Base-by-base conservation (phyloP, 2,113 vertebrate species). In the Eulemur rufifrons region DNA sequence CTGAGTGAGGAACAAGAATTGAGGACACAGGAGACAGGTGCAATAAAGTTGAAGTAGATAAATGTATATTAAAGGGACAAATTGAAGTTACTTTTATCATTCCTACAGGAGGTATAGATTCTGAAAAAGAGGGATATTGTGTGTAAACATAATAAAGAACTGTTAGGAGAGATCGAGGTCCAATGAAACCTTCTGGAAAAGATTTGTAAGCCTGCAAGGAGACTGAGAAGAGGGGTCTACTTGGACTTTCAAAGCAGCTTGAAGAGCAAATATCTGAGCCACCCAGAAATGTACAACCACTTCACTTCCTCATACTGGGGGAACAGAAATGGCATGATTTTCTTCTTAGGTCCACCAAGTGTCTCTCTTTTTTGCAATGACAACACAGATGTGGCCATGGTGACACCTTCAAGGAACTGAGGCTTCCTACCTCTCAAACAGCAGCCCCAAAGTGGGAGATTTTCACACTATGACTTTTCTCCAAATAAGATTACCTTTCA, bases 211-310 rank as follows among this genome's bases (percentile, higher is more conserved):
- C 0, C 47, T 20, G 2, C 12, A 42, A 8, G 45, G 39, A 77
- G 37, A 29, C 3, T 3, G 18, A 4, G 21, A 20, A n/a, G 42
- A 4, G 32, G 15, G 32, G 18, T 2, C 8, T 29, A 23, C 5
- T 32, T 42, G 42, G 52, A 71, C 27, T 66, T 78, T 37, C 42
- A 74, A 76, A 71, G 17, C 0, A 54, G 47, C 56, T 12, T 52
- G 17, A 89, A 86, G 27, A 12, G 27, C 25, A 8, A 68, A 45
- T 47, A 39, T 0, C 0, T 1, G 0, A 50, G 52, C 6, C 14
- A 12, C 45, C 27, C 6, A 4, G 47, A 63, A 18, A 45, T 0
- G 1, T 5, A 1, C 29, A 20, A 8, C 56, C 17, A 54, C 25
- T 81, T n/a, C 14, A n/a, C 47, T 23, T 39, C 34, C 45, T 86